phyloP scores from a whole-genome alignment of 2,113 vertebrate genomes.

The Sinocyclocheilus rhinocerous region DNA sequence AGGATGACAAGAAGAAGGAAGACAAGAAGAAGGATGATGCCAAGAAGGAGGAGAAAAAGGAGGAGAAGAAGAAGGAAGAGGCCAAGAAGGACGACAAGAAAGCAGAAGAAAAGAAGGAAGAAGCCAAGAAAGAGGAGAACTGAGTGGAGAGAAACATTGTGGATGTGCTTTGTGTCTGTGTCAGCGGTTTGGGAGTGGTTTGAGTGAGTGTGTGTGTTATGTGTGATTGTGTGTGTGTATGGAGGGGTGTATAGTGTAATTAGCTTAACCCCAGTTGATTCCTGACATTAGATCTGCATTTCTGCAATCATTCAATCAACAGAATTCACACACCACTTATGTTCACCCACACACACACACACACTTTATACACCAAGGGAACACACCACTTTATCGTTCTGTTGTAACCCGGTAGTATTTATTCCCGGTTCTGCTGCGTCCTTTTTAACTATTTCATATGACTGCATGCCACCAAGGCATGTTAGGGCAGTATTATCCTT shows the following conservation, averaged over 20 bases:
- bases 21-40: slow-evolving; percentile 76
- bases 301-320: slow-evolving; percentile 43
- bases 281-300: slow-evolving; percentile 51
- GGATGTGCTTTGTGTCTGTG: slow-evolving; percentile 45
- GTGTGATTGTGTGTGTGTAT: slow-evolving; percentile 14
- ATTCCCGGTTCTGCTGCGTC: slow-evolving; percentile 29
- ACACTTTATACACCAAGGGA: slow-evolving; percentile 36
- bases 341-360: background rate
- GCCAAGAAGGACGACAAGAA: slow-evolving; percentile 72
- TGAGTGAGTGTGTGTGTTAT: slow-evolving; percentile 9
- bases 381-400: slow-evolving; percentile 47
- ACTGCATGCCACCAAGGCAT: slow-evolving; percentile 44
- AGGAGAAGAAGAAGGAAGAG: slow-evolving; percentile 45
- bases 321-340: slow-evolving; percentile 11
- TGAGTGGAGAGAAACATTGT: slow-evolving; percentile 66
- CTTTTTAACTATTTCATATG: slow-evolving; percentile 51
- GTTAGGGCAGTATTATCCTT: slow-evolving; percentile 55
- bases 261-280: slow-evolving; percentile 52
- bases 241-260: slow-evolving; percentile 48
- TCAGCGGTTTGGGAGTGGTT: slow-evolving; percentile 42
- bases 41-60: slow-evolving; percentile 74
- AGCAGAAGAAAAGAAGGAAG: slow-evolving; percentile 68
- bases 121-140: slow-evolving; percentile 66
- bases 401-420: slow-evolving; percentile 31
- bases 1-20: slow-evolving; percentile 76